Base-by-base conservation (phyloP, 2,797 vertebrate species). In the Oryzias dopingdopingensis region DNA sequence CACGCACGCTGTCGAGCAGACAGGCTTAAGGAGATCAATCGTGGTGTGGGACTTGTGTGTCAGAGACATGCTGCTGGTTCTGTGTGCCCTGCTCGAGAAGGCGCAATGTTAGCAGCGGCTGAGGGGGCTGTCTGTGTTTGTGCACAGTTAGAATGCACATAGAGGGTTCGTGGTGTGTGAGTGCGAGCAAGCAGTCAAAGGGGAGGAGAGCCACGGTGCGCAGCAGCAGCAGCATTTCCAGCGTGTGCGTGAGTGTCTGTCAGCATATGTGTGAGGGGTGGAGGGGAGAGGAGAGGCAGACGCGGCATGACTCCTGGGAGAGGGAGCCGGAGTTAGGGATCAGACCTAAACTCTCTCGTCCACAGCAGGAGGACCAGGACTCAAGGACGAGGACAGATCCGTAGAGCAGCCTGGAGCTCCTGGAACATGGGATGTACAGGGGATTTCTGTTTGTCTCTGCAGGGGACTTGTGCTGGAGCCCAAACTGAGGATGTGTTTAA, bases 271-370 rank as follows among this genome's bases (percentile, higher is more conserved):
- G 78, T 67, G 70, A 79, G 79, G 70, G 71, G 79, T 80, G 82
- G 81, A 81, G 84, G 72, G 81, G 85, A 84, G 86, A 81, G 86
- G 86, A 85, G 82, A 88, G 81, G 77, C 81, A 84, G 80, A 82
- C 82, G 29, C 84, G 74, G 81, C 42, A 80, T 86, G 85, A 86
- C 84, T 89, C 88, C 85, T 71, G 63, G 86, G 86, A 89, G 83
- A 84, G 86, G 82, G 84, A 86, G 82, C 68, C 23, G 84, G 85
- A 86, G 85, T 84, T 79, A 65, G 83, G 86, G 79, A 86, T 74
- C 77, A 82, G 70, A 86, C 64, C 78, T 77, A 84, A 82, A 83
- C 83, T 84, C 84, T 81, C 79, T 88, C 81, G 85, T 80, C 86
- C 84, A 69, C 82, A 67, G 75, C 81, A 74, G 85, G 86, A 86